Conservation (phyloP, 2,797 vertebrate species). For the Chiroxiphia lanceolata region DNA sequence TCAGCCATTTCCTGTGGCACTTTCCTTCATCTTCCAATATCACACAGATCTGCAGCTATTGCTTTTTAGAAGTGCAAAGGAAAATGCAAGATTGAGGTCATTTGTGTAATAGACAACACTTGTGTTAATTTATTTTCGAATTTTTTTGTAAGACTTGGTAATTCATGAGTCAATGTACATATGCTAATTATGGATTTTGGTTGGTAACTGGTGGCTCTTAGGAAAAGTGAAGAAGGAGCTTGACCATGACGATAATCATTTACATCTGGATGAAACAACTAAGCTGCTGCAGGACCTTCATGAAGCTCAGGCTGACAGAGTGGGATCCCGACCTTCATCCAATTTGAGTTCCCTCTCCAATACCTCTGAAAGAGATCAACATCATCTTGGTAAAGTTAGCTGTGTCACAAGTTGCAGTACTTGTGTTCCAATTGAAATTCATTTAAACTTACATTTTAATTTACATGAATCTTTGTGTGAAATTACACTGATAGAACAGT, state of each 20-base stretch:
- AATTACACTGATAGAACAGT: not conserved
- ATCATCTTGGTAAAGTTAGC: slow-evolving; percentile 84
- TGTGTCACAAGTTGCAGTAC: not conserved
- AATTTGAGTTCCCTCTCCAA: slow-evolving; percentile 97
- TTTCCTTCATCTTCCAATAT: not conserved
- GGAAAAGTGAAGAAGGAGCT: slow-evolving; percentile 96
- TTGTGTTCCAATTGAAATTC: not conserved
- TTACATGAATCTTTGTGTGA: not conserved
- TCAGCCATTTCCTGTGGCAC: not conserved
- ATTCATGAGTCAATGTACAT: not conserved
- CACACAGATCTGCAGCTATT: not conserved
- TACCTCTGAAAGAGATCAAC: slow-evolving; percentile 92
- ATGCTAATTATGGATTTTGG: not conserved
- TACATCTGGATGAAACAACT: slow-evolving; percentile 90
- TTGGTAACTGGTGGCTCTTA: slow-evolving; percentile 54
- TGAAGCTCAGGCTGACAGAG: slow-evolving; percentile 90
- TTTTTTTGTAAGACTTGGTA: not conserved
- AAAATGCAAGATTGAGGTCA: not conserved
- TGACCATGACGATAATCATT: slow-evolving; percentile 88
- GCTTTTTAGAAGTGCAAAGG: not conserved
- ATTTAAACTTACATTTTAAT: not conserved
- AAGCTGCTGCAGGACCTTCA: slow-evolving; percentile 96
- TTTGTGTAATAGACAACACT: not conserved
- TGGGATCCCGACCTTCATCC: slow-evolving; percentile 92
- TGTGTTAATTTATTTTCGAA: not conserved